Percentiles rank a stretch among this genome's conserved stretches.
These are phyloP conservation scores for Brachyopa scutellaris DNA, from an alignment of 2,888 invertebrate genomes.

Conservation along the genomic window DNA sequence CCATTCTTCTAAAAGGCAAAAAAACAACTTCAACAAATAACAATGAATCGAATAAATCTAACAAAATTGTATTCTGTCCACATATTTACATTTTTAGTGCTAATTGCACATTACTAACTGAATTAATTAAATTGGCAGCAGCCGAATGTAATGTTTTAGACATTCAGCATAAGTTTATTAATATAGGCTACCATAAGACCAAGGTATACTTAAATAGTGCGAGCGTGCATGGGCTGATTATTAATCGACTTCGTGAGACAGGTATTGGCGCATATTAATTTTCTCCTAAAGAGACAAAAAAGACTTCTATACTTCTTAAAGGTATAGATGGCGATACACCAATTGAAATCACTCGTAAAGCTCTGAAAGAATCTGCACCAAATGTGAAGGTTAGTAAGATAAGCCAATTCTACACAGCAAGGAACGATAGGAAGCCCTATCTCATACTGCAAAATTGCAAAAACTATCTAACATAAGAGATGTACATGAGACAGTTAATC, in stretches of 20 bases:
- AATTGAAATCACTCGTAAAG: background rate
- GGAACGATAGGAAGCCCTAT: too few species aligned
- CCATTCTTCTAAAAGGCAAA: background rate
- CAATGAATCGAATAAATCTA: background rate
- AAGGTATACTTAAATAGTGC: too few species aligned
- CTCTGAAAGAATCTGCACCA: slow-evolving; percentile 3
- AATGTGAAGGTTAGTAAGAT: slow-evolving; percentile 5
- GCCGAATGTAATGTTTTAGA: too few species aligned
- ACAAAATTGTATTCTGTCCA: background rate
- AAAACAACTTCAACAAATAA: background rate
- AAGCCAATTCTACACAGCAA: background rate
- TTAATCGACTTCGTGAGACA: background rate
- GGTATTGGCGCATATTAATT: slow-evolving; percentile 9
- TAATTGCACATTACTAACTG: background rate
- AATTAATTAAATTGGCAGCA: too few species aligned
- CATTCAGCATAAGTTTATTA: too few species aligned
- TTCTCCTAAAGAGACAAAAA: slow-evolving; percentile 7
- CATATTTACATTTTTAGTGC: background rate
- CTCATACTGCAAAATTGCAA: too few species aligned
- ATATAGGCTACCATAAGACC: too few species aligned
- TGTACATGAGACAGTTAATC: background rate
- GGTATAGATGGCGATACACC: too few species aligned
- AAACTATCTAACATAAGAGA: background rate
- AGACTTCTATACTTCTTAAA: background rate
- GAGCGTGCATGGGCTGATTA: too few species aligned